A percentile compares a stretch with the other conserved stretches of the same genome.
Evolutionary conservation across 2,797 vertebrate species (phyloP).

Genomic region (Knipowitschia caucasica): DNA sequence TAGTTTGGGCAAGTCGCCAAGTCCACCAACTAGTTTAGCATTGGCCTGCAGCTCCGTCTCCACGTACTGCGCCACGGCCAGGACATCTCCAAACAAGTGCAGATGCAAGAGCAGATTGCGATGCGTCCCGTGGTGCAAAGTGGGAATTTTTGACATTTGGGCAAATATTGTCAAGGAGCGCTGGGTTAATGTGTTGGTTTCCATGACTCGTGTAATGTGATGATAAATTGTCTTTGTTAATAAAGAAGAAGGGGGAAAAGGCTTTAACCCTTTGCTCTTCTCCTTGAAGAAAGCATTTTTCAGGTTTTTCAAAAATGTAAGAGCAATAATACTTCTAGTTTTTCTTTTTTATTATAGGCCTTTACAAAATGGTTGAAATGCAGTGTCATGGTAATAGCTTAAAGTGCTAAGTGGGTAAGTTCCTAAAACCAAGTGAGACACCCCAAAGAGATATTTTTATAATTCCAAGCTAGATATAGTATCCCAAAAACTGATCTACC

Average conservation of each 20-base stretch:
- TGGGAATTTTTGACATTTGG: conserved; percentile 6
- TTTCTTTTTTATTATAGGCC: no score
- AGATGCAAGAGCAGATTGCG: conserved; percentile 15
- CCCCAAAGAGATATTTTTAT: no score
- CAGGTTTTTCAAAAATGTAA: no score
- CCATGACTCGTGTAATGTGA: not conserved
- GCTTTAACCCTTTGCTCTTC: no score
- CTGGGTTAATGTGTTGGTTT: not conserved
- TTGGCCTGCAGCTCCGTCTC: conserved; percentile 38
- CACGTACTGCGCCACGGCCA: conserved; percentile 22
- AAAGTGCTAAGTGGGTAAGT: no score
- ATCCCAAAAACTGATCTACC: no score
- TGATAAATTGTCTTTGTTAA: not conserved
- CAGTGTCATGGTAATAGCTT: no score
- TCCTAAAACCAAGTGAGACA: no score
- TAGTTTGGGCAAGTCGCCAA: conserved; percentile 54
- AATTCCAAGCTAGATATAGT: no score
- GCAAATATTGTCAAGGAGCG: not conserved
- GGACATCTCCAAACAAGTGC: conserved; percentile 21
- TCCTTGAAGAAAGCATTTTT: no score
- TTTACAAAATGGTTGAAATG: no score
- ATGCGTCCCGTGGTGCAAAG: not conserved
- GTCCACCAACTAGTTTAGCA: conserved; percentile 23
- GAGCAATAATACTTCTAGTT: no score
- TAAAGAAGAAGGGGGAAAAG: not conserved